phyloP scores from a whole-genome alignment of 2,113 vertebrate species.

The Mesitornis unicolor region DNA sequence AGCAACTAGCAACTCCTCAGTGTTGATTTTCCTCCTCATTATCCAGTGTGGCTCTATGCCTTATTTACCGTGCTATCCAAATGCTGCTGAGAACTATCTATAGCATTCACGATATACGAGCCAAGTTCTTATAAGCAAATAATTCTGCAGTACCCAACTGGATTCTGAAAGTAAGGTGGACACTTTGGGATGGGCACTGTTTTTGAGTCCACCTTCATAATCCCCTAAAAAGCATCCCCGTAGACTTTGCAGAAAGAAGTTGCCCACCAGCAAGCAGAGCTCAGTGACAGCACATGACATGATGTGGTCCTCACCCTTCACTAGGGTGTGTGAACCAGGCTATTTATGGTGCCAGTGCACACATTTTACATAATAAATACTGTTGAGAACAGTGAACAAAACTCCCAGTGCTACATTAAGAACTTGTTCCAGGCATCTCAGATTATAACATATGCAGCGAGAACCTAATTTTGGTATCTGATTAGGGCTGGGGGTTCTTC shows the following conservation, averaged over 20 bases:
- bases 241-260: neutral
- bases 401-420: neutral
- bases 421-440: neutral
- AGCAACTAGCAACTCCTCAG: neutral
- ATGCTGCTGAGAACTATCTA: constrained; percentile 8
- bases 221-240: neutral
- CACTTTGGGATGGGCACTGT: neutral
- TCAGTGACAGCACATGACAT: neutral
- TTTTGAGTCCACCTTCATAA: neutral
- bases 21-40: constrained; percentile 37
- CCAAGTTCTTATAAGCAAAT: neutral
- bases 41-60: neutral
- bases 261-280: neutral
- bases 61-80: neutral
- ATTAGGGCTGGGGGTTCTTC: neutral
- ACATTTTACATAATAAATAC: neutral
- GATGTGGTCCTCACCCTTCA: neutral
- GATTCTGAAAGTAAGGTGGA: neutral
- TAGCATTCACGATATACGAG: neutral
- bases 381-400: neutral
- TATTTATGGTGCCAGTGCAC: neutral
- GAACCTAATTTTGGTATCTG: neutral
- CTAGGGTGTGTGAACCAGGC: neutral
- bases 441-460: neutral
- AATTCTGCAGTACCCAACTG: neutral